Conservation (phyloP, 1,140 invertebrate genomes). For the Heliconius himera region DNA sequence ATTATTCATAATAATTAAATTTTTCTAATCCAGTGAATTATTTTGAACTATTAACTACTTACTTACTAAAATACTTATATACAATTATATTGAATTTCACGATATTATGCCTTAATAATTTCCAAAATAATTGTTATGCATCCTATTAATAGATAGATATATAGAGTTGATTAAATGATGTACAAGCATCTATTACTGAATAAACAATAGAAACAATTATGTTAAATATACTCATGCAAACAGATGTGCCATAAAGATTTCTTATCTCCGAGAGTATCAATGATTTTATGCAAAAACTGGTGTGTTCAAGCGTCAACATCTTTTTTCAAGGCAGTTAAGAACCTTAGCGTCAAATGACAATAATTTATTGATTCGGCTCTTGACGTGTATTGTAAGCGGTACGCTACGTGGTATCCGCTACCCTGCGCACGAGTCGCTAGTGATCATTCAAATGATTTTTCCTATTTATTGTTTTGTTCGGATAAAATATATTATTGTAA, state of each 20-base stretch:
- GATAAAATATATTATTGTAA: background rate
- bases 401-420: conserved; percentile 13
- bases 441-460: conserved; percentile 29
- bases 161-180: background rate
- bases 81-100: no score
- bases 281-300: conserved; percentile 29
- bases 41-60: no score
- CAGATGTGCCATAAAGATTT: conserved; percentile 17
- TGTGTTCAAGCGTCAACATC: conserved; percentile 37
- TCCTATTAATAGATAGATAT: no score
- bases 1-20: no score
- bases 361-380: conserved; percentile 56
- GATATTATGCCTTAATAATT: no score
- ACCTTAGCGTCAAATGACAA: conserved; percentile 42
- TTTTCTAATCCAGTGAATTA: no score
- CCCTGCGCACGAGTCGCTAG: conserved; percentile 21
- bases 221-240: conserved; percentile 5
- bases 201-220: background rate
- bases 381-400: conserved; percentile 29
- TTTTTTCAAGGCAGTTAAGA: conserved; percentile 41
- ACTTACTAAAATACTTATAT: no score
- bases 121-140: no score
- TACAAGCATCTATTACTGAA: background rate
- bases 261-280: conserved; percentile 1
- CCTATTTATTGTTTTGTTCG: conserved; percentile 18